Percentiles rank a stretch among this genome's conserved stretches.
Conservation (phyloP, 2,113 vertebrate species). For the Corythoichthys haematopterus region DNA sequence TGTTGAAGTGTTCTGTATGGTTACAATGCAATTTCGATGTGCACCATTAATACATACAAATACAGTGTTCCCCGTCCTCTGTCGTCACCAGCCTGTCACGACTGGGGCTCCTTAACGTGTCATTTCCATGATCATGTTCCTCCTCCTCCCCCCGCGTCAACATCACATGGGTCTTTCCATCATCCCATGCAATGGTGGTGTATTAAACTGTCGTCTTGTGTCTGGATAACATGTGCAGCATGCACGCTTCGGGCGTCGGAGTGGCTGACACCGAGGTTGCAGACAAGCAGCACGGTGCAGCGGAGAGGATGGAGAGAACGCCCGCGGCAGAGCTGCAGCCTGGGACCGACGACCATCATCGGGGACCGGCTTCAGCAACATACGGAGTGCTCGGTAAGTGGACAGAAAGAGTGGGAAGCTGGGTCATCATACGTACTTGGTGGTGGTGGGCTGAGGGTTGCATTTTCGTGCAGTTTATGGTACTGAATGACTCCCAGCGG, state of each 20-base stretch:
- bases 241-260: conserved; percentile 34
- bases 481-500: neutral
- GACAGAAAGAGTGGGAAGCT: neutral
- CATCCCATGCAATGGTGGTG: conserved; percentile 17
- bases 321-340: conserved; percentile 45
- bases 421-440: neutral
- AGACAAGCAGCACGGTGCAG: conserved; percentile 38
- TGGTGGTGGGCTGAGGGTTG: neutral
- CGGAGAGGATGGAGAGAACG: conserved; percentile 61
- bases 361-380: conserved; percentile 30
- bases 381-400: conserved; percentile 60
- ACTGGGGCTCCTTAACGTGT: conserved; percentile 37
- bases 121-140: conserved; percentile 36
- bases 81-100: conserved; percentile 58
- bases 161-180: conserved; percentile 1
- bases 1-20: neutral
- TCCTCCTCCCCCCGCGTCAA: conserved; percentile 18
- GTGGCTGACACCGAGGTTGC: conserved; percentile 41
- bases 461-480: neutral
- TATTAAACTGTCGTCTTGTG: conserved; percentile 8
- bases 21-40: neutral
- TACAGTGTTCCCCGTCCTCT: conserved; percentile 34
- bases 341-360: conserved; percentile 32
- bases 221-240: conserved; percentile 18
- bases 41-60: neutral